Percentiles rank a stretch among this genome's conserved stretches.
Evolutionary conservation across 2,888 invertebrate genomes (phyloP).

Genomic region (Emmelina monodactyla): DNA sequence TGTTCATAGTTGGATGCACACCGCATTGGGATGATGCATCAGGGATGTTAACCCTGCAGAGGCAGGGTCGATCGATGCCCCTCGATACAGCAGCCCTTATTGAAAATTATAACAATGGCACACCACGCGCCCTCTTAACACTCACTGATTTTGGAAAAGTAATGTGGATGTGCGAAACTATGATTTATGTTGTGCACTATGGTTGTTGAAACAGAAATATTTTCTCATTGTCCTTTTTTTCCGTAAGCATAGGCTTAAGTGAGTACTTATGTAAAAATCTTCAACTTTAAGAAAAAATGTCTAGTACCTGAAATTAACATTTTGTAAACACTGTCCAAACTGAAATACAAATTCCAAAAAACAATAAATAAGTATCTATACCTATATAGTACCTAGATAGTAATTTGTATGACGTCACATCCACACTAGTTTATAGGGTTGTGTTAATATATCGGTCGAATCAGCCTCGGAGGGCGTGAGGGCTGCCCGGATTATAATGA

Average conservation of each 20-base stretch:
- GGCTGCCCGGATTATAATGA: conserved; percentile 61
- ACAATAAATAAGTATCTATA: too few species aligned
- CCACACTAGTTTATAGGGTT: conserved; percentile 32
- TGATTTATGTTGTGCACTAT: conserved; percentile 9
- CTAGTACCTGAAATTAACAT: too few species aligned
- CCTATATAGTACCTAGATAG: neutral
- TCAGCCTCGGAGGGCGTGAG: conserved; percentile 26
- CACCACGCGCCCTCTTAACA: conserved; percentile 62
- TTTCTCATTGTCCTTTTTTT: too few species aligned
- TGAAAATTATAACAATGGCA: conserved; percentile 67
- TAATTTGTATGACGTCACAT: conserved; percentile 18
- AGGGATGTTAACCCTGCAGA: neutral
- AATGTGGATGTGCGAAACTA: conserved; percentile 36
- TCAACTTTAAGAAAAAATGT: too few species aligned
- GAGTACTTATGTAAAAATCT: too few species aligned
- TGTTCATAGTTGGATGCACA: conserved; percentile 58
- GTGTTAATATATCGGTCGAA: conserved; percentile 61
- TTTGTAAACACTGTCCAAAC: too few species aligned
- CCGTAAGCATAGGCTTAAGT: too few species aligned
- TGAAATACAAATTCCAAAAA: too few species aligned
- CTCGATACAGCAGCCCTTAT: conserved; percentile 64
- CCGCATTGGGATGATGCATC: conserved; percentile 31
- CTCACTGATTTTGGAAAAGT: conserved; percentile 59
- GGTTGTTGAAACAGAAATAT: too few species aligned
- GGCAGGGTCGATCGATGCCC: conserved; percentile 51